Evolutionary conservation across 2,797 vertebrate genomes (phyloP), one percentile per base, ranked within the genome.

Genomic region (Peromyscus melanophrys): DNA sequence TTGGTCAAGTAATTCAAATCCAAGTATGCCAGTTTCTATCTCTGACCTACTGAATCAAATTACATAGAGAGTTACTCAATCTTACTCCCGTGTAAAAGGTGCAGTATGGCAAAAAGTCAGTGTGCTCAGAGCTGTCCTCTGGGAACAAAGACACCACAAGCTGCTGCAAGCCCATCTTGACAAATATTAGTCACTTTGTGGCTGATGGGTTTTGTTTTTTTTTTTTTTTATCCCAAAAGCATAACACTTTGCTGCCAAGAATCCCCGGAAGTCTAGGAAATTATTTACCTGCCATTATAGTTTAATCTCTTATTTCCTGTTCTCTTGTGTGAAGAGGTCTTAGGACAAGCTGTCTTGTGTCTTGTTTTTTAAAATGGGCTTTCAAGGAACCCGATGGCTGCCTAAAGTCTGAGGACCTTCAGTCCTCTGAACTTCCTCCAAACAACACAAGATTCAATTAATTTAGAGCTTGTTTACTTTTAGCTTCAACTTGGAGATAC

Each of bases 221-320:
- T 98, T 98, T 92, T 90, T 83, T 82, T 83, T 82, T 57, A 59
- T 89, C 43, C 75, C 89, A 97, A 98, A 98, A 98, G 98, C 97
- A 98, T 97, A 96, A 96, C 0, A 69, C 98, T 98, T 98, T 12
- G 9, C 98, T 99, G 98, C 98, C 98, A 99, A 98, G 98, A 98
- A 98, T 98, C 98, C 96, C 98, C 97, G 98, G 98, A 99, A 99
- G 98, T 98, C 98, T 98, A 98, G 98, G 98, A 98, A 99, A 99
- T 98, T 97, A 99, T 99, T 98, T 99, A 98, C 98, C 97, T 98
- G 98, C 98, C 97, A 98, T 98, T 97, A 92, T 92, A 96, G 90
- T 98, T 99, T 98, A 98, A 98, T 98, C 98, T 98, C 98, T 98
- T 95, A 63, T 98, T 99, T 99, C 98, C 98, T 98, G 97, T 98